Evolutionary conservation across 2,113 vertebrate genomes (phyloP).

Genomic region (Tetrax tetrax): DNA sequence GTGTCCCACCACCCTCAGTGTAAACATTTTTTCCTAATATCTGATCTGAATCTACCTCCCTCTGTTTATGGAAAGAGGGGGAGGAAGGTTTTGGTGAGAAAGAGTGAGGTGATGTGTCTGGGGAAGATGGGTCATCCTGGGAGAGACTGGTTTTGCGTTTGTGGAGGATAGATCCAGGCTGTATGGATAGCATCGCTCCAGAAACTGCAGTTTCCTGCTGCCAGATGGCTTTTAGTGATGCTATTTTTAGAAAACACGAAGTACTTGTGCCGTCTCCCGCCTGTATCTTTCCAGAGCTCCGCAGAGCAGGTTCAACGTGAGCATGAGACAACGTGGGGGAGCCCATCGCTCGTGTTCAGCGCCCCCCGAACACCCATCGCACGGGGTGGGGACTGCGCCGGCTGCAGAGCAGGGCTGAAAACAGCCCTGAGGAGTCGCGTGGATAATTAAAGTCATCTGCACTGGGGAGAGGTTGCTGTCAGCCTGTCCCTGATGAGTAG

Average conservation of each 20-base stretch:
- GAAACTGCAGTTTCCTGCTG: not conserved
- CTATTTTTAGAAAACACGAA: fast-evolving
- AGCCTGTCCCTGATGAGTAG: not conserved
- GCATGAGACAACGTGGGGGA: not conserved
- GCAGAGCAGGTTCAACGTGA: fast-evolving
- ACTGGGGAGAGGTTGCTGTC: not conserved
- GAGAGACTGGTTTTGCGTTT: not conserved
- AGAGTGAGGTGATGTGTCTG: not conserved
- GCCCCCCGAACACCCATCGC: too few relatives aligned
- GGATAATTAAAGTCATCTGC: not conserved
- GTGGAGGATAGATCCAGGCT: not conserved
- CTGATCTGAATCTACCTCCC: too few relatives aligned
- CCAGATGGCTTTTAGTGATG: not conserved
- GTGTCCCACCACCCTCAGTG: too few relatives aligned
- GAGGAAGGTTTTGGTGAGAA: not conserved
- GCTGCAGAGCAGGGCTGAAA: not conserved
- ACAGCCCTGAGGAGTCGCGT: not conserved
- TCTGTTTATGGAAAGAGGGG: not conserved
- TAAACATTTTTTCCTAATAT: too few relatives aligned
- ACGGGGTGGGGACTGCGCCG: not conserved
- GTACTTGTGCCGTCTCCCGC: not conserved
- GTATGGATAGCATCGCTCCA: fast-evolving
- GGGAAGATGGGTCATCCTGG: not conserved
- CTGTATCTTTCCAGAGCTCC: not conserved
- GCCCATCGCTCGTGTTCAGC: not conserved